Evolutionary conservation across 2,888 invertebrate species (phyloP).

Genomic region (Antitype chi): DNA sequence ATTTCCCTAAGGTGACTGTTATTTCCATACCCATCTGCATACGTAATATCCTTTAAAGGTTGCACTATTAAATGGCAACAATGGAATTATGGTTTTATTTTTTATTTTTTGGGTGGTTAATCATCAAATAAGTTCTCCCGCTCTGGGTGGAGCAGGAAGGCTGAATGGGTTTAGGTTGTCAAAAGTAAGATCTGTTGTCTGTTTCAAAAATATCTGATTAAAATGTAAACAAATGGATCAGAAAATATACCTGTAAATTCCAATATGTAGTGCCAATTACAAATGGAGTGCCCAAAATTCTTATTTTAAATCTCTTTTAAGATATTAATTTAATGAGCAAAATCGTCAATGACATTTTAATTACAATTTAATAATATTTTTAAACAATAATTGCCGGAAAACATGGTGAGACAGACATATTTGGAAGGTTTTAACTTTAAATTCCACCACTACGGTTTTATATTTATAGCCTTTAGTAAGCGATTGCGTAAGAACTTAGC

Average conservation of each 20-base stretch:
- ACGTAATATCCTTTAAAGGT: constrained; percentile 11
- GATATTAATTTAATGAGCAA: no score
- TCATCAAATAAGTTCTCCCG: no score
- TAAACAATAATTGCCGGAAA: not conserved
- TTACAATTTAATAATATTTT: not conserved
- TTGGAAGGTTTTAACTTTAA: no score
- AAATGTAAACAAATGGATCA: not conserved
- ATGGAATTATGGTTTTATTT: no score
- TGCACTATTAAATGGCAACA: not conserved
- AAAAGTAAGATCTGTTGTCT: not conserved
- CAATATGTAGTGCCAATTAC: not conserved
- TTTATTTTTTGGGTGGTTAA: no score
- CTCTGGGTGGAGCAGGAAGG: no score
- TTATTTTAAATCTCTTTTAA: not conserved
- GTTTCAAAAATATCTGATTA: not conserved
- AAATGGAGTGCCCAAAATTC: no score
- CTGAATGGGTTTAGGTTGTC: not conserved
- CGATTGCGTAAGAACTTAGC: not conserved
- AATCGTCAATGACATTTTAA: no score
- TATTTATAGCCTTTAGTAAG: not conserved
- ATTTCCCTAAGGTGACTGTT: constrained; percentile 41
- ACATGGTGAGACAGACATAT: not conserved
- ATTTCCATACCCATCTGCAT: constrained; percentile 37
- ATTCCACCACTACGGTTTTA: no score
- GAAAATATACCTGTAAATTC: not conserved